phyloP scores from a whole-genome alignment of 2,113 vertebrate genomes.

The Corapipo altera region DNA sequence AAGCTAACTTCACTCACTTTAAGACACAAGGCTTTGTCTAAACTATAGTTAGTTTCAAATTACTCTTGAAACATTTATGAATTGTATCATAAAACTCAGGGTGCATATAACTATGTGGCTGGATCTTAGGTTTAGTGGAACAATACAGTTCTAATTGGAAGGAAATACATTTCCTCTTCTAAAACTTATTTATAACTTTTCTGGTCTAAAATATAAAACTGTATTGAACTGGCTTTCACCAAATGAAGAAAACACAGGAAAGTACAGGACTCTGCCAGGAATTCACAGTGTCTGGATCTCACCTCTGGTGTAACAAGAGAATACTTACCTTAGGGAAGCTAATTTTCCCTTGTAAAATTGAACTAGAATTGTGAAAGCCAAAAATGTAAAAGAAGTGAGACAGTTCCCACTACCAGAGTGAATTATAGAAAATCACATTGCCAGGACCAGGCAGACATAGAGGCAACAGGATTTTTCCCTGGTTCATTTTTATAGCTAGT shows the following conservation, averaged over 20 bases:
- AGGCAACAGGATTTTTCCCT: not conserved
- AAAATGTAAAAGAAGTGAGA: conserved; percentile 56
- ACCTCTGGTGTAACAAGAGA: conserved; percentile 56
- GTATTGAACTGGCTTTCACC: conserved; percentile 11
- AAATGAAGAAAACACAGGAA: conserved; percentile 52
- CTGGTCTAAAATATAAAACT: conserved; percentile 48
- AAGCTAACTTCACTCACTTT: not conserved
- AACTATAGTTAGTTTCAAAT: not conserved
- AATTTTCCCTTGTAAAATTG: conserved; percentile 65
- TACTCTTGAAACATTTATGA: not conserved
- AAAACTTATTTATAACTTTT: conserved; percentile 24
- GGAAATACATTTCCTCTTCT: conserved; percentile 54
- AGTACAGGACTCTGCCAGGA: conserved; percentile 40
- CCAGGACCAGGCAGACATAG: conserved; percentile 24
- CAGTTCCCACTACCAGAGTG: conserved; percentile 19
- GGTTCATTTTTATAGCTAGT: not conserved
- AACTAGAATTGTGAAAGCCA: conserved; percentile 48
- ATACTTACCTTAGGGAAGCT: conserved; percentile 48
- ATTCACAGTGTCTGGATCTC: conserved; percentile 67
- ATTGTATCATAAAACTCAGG: not conserved
- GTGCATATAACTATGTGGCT: not conserved
- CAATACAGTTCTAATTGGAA: conserved; percentile 17
- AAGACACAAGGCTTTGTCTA: not conserved
- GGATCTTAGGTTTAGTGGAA: conserved; percentile 1
- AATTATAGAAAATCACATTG: not conserved